Percentiles rank a stretch among this genome's conserved stretches.
phyloP scores from a whole-genome alignment of 2,888 invertebrate species.

The Buathra laborator region DNA sequence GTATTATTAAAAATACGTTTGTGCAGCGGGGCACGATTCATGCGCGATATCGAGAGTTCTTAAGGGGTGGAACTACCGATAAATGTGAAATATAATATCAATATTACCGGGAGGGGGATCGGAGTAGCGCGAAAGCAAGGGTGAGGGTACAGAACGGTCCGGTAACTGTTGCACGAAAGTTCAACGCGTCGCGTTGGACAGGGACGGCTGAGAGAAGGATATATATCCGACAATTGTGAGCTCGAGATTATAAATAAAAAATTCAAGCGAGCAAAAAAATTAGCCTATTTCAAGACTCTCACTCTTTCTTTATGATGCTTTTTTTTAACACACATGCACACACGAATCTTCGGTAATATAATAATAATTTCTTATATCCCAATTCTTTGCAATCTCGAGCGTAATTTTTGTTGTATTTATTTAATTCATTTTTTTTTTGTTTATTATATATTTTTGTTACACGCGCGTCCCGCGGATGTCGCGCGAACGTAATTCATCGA shows the following conservation, averaged over 20 bases:
- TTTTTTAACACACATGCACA: background rate
- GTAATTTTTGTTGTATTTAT: background rate
- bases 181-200: constrained; percentile 30
- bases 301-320: background rate
- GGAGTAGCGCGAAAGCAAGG: constrained; percentile 9
- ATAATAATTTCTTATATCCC: background rate
- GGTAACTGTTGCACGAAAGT: constrained; percentile 61
- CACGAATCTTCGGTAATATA: background rate
- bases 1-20: background rate
- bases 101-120: constrained; percentile 6
- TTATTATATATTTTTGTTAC: no score
- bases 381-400: background rate
- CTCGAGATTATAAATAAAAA: background rate
- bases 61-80: constrained; percentile 1
- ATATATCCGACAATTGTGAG: background rate
- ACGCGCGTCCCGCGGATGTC: no score
- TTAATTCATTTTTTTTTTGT: no score
- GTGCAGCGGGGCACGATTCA: background rate
- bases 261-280: background rate
- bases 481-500: no score
- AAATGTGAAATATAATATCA: constrained; percentile 30
- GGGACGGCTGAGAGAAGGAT: background rate
- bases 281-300: background rate
- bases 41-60: constrained; percentile 2
- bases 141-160: constrained; percentile 10